Base-by-base conservation (phyloP, 2,797 vertebrate genomes). In the Podarcis lilfordi region DNA sequence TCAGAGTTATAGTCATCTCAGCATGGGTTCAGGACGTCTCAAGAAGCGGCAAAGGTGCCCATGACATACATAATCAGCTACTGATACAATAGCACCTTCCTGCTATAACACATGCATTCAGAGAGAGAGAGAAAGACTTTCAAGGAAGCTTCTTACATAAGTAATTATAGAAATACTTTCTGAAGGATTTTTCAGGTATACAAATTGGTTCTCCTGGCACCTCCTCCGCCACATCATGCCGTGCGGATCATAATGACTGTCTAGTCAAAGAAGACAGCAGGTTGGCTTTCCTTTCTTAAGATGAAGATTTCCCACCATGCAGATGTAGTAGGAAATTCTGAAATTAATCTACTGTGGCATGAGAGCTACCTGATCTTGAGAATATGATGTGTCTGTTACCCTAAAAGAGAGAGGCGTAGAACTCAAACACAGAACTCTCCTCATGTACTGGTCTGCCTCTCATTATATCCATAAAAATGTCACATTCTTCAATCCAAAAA, bases 1-100 rank as follows among this genome's bases (percentile, higher is more conserved):
- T 55, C 35, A 87, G 55, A 91, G n/a, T 40, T 15, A 86, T 83
- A 88, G 19, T 71, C 17, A 79, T 82, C 92, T 88, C 90, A 90
- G 79, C 45, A 85, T 90, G 88, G 93, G n/a, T 69, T 76, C 75
- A n/a, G 80, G 64, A 89, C 43, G 64, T 91, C 90, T 90, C 23
- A 91, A 68, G 87, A 91, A 84, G 89, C 25, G 83, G 45, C 75
- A 23, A 79, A 32, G 64, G 21, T 13, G 55, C 84, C 74, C n/a
- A 55, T 29, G 50, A 59, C 83, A 4, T 91, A 59, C 89, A 74
- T 23, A 61, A 9, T 87, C 81, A 84, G 17, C 15, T 69, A 29
- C 8, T 59, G 74, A 17, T 10, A 21, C 11, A 86, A 69, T n/a
- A 85, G 32, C 11, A 64, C 21, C 21, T 23, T 64, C 50, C 50